These are phyloP conservation scores for Zonotrichia leucophrys DNA, from an alignment of 2,113 vertebrate genomes.

Conservation along the genomic window DNA sequence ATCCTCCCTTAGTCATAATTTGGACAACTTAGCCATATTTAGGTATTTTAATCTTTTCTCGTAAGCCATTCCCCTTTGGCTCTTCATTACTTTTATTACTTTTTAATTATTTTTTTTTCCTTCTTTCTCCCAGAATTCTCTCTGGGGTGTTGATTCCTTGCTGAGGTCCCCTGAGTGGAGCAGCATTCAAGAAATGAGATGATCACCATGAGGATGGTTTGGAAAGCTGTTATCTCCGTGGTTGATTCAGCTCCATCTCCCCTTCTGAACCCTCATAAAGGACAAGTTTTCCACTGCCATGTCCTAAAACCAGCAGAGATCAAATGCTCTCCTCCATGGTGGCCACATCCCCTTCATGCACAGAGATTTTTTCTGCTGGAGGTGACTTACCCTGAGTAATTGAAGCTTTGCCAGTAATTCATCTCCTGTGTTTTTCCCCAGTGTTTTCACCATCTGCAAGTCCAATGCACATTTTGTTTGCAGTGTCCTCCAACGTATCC, in stretches of 20 bases:
- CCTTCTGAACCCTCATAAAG: neutral
- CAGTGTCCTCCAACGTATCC: neutral
- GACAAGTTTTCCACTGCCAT: neutral
- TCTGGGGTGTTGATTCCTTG: neutral
- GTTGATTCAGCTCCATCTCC: neutral
- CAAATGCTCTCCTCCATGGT: neutral
- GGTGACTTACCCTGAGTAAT: neutral
- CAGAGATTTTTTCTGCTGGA: neutral
- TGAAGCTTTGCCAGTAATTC: neutral
- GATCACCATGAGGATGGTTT: neutral
- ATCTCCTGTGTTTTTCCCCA: neutral
- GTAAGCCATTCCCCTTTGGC: neutral
- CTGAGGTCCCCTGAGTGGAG: neutral
- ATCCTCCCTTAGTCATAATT: conserved; percentile 33
- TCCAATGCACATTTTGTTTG: neutral
- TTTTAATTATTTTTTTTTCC: neutral
- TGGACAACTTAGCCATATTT: neutral
- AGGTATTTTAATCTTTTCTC: neutral
- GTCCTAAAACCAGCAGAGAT: neutral
- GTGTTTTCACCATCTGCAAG: neutral
- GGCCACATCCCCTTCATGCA: neutral
- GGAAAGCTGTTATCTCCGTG: neutral
- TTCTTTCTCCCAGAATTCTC: neutral
- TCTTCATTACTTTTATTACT: neutral
- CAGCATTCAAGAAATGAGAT: neutral